Conservation (phyloP, 2,797 vertebrate species). For the Poeciliopsis infans region DNA sequence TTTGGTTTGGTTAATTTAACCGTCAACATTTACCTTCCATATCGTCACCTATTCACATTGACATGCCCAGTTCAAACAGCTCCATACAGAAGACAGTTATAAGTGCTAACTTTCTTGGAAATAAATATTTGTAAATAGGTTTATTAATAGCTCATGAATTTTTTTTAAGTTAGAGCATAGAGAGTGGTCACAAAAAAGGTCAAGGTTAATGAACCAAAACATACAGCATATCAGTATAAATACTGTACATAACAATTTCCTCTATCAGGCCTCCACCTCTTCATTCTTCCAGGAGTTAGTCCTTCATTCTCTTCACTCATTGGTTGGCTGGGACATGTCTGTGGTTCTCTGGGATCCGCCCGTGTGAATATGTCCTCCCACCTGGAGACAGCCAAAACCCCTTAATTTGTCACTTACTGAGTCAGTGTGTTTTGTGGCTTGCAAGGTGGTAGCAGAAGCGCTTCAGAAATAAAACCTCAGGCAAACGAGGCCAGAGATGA, state of each 20-base stretch:
- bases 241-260: not conserved
- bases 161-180: not conserved
- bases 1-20: not conserved
- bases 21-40: not conserved
- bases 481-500: constrained; percentile 65
- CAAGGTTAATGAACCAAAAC: not conserved
- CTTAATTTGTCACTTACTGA: constrained; percentile 78
- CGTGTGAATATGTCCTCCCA: constrained; percentile 76
- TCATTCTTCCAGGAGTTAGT: constrained; percentile 21
- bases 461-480: constrained; percentile 68
- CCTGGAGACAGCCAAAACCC: constrained; percentile 73
- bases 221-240: not conserved
- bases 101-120: not conserved
- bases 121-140: not conserved
- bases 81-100: too few relatives aligned
- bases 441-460: constrained; percentile 78
- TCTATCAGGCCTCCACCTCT: constrained; percentile 29
- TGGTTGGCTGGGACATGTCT: constrained; percentile 60
- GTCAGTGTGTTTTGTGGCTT: constrained; percentile 74
- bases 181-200: not conserved
- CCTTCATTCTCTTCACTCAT: constrained; percentile 35
- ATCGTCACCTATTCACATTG: not conserved
- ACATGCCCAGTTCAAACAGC: not conserved
- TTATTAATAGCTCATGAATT: not conserved
- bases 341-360: constrained; percentile 78